phyloP scores from a whole-genome alignment of 1,140 invertebrate species.

The Tetramorium simillimum region DNA sequence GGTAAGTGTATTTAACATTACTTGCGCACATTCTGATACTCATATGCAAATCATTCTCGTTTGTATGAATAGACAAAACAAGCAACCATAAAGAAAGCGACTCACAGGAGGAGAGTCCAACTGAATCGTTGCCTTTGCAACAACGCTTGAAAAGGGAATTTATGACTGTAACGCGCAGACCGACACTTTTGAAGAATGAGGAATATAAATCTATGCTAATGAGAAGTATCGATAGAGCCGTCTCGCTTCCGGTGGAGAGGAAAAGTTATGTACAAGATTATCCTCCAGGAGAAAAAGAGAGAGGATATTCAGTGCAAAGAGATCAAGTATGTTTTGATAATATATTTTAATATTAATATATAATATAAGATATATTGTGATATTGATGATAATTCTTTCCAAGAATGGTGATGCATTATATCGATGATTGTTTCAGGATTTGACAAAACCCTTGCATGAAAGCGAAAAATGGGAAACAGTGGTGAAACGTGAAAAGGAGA shows the following conservation, averaged over 20 bases:
- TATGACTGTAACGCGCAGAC: conserved; percentile 73
- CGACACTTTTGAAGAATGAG: conserved; percentile 76
- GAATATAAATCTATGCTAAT: conserved; percentile 70
- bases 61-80: conserved; percentile 32
- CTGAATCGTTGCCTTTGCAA: conserved; percentile 74
- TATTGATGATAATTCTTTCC: background rate
- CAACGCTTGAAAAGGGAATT: conserved; percentile 72
- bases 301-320: conserved; percentile 80
- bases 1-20: conserved; percentile 59
- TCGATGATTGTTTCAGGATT: conserved; percentile 69
- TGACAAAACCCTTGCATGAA: conserved; percentile 68
- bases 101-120: conserved; percentile 66
- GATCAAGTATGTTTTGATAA: conserved; percentile 74
- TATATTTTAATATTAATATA: background rate
- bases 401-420: background rate
- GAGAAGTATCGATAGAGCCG: conserved; percentile 78
- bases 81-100: conserved; percentile 47
- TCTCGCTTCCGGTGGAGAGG: conserved; percentile 80
- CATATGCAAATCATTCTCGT: background rate
- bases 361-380: conserved; percentile 1
- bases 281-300: conserved; percentile 72
- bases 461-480: conserved; percentile 63
- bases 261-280: conserved; percentile 75
- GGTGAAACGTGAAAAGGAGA: conserved; percentile 77
- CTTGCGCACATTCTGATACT: background rate